Evolutionary conservation across 2,888 invertebrate genomes (phyloP), one percentile per base, ranked within the genome.

Genomic region (Chorisops tibialis): DNA sequence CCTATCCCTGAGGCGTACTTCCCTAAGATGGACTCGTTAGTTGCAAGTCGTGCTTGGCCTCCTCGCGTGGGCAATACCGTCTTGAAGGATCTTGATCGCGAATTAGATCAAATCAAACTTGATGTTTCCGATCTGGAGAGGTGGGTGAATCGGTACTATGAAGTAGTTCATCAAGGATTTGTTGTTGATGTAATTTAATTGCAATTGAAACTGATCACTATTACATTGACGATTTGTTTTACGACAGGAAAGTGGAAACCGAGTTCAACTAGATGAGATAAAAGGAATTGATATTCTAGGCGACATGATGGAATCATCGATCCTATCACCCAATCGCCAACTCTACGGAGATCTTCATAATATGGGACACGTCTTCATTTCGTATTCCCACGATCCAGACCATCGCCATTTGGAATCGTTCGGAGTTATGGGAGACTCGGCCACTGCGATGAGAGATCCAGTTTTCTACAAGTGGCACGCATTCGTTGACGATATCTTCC

Each of bases 361-460:
- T 77, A 81, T 86, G 79, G 89, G 89, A 0, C 91, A 91, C 71
- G 83, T 87, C 12, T 80, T 87, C 70, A 82, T 90, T 62, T 83
- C 87, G 0, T 86, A 84, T 72, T 79, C 84, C 4, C 90, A 90
- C 71, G 91, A 91, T 73, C 90, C 90, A 0, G 89, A 89, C 71
- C 83, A 85, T 69, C 63, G 67, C 45, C 67, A 68, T 62, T 70
- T 88, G 87, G 90, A 90, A 79, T 83, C 84, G 51, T 88, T 88
- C 70, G 86, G 88, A 41, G 87, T 91, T 30, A 91, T 93, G 16
- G 91, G 91, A 0, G 92, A 92, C 72, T 85, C 89, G 0, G 84
- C 90, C 0, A 91, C 91, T 0, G 89, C 92, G 0, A 91, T 93
- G 91, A 81, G 92, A 1, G 93, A 93, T 77, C 92, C 93, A 0